Evolutionary conservation across 2,113 vertebrate genomes (phyloP), one percentile per base, ranked within the genome.

Genomic region (Coracopsis vasa): DNA sequence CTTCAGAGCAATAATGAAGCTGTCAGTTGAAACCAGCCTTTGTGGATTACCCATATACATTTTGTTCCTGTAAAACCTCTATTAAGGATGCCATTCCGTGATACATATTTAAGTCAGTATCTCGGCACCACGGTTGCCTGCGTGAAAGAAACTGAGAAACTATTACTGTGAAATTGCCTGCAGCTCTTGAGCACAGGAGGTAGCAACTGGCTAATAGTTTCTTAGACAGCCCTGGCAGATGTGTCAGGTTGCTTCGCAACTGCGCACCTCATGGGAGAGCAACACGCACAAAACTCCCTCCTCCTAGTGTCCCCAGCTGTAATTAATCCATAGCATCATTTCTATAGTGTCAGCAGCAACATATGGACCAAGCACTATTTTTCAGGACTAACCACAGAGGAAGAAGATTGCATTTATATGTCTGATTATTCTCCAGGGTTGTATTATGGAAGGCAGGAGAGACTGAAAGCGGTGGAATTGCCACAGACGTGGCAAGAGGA

Each of bases 151-250:
- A 87, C 47, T 0, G 29, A 90, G 91, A 92, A 97, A 80, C 79
- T 81, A 89, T 92, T 71, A 83, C 72, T 93, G 87, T 95, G 93
- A 94, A 97, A 96, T 95, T 93, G 88, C 85, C 86, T 89, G 81
- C 82, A 90, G 87, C 94, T 92, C 90, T 85, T 21, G 45, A 83
- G 66, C 92, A 81, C 96, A 95, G 94, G 93, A 96, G 86, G 92
- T 50, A 88, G 93, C 82, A 92, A 92, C 74, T 94, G 92, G 93
- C 93, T 95, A 88, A 86, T 82, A 47, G 88, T 94, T 95, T 94
- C 92, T 92, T 82, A 92, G 91, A 94, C 80, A 93, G 94, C 42
- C 75, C 94, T 94, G 92, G 91, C 85, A 97, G 67, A 83, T 90
- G 64, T 71, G 81, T 89, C 78, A 86, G 89, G 86, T 96, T 95